Conservation (phyloP, 2,113 vertebrate species). For the Amblyopsis rosae region DNA sequence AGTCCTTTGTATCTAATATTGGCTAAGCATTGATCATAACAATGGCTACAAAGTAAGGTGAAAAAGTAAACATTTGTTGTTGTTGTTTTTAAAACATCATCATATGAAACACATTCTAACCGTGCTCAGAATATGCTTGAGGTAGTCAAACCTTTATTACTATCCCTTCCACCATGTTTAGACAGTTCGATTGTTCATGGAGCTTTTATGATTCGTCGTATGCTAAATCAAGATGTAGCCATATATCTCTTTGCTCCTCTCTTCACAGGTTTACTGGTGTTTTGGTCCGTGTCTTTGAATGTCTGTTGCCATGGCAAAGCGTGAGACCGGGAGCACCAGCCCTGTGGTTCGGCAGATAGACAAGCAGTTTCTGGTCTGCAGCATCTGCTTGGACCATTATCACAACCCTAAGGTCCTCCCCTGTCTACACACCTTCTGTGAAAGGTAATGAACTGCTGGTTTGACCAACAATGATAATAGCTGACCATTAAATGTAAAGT, state of each 20-base stretch:
- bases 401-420: conserved; percentile 85
- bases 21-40: not conserved
- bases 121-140: not conserved
- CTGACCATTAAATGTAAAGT: not conserved
- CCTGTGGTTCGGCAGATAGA: conserved; percentile 94
- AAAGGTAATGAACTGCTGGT: conserved; percentile 78
- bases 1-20: conserved; percentile 49
- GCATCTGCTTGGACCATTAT: conserved; percentile 94
- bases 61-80: not conserved
- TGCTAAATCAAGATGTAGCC: too few species aligned
- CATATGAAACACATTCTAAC: not conserved
- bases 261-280: conserved; percentile 63
- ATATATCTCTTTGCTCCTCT: not conserved
- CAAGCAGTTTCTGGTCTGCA: conserved; percentile 96
- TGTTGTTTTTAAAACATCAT: not conserved
- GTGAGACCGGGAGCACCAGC: conserved; percentile 82
- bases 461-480: not conserved
- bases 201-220: too few species aligned
- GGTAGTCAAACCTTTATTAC: too few species aligned
- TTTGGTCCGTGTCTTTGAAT: conserved; percentile 59
- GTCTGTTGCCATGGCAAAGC: conserved; percentile 83
- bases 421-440: conserved; percentile 95
- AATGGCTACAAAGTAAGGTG: not conserved
- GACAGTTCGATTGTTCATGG: not conserved
- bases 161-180: not conserved